Evolutionary conservation across 2,888 invertebrate genomes (phyloP).

Genomic region (Octonoba sinensis): DNA sequence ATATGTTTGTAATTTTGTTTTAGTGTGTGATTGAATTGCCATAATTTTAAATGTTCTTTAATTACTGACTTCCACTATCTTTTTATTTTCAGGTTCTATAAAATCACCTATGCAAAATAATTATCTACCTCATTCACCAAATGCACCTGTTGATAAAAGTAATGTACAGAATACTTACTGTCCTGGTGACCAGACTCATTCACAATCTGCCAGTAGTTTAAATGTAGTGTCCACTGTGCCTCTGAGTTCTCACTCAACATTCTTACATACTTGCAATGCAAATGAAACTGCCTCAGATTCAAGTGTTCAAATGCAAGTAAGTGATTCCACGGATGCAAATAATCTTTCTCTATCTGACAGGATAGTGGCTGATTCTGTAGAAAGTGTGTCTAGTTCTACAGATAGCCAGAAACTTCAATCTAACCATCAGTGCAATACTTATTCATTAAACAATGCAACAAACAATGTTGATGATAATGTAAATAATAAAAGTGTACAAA

Average conservation of each 20-base stretch:
- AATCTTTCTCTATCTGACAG: conserved; percentile 29
- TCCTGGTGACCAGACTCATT: conserved; percentile 54
- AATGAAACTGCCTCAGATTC: conserved; percentile 53
- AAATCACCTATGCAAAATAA: conserved; percentile 63
- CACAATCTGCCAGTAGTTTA: conserved; percentile 61
- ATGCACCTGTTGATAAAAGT: conserved; percentile 55
- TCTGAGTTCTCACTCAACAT: conserved; percentile 57
- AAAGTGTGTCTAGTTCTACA: conserved; percentile 48
- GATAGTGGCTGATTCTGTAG: conserved; percentile 34
- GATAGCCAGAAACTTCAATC: conserved; percentile 47
- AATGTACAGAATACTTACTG: conserved; percentile 44
- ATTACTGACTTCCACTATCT: not conserved
- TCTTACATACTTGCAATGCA: conserved; percentile 57
- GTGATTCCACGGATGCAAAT: conserved; percentile 56
- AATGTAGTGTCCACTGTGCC: conserved; percentile 62
- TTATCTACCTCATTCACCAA: conserved; percentile 64
- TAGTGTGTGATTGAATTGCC: no score
- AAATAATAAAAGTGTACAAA: conserved; percentile 59
- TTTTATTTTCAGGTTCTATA: conserved; percentile 32
- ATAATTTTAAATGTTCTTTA: no score
- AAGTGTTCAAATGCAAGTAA: conserved; percentile 52
- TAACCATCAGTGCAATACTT: conserved; percentile 61
- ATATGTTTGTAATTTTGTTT: no score
- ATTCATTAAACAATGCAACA: conserved; percentile 23
- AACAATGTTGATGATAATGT: conserved; percentile 34